A percentile compares a stretch with the other conserved stretches of the same genome.
Evolutionary conservation across 2,113 vertebrate species (phyloP).

Genomic region (Sprattus sprattus): DNA sequence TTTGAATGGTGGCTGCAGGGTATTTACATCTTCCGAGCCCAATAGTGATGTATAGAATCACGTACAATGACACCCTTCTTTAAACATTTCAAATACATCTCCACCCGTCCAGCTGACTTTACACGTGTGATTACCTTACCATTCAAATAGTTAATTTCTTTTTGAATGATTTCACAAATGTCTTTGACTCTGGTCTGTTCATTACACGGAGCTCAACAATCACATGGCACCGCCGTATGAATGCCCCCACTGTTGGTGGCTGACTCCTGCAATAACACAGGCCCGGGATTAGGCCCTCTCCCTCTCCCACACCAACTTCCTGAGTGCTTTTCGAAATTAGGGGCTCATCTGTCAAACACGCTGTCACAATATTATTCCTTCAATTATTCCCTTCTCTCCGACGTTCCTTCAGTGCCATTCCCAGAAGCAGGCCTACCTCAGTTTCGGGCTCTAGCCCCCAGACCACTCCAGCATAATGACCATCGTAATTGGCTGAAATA

Average conservation of each 20-base stretch:
- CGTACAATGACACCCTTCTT: constrained; percentile 1
- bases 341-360: constrained; percentile 33
- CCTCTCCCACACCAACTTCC: constrained; percentile 3
- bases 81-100: neutral
- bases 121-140: neutral
- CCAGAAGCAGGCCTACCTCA: constrained; percentile 19
- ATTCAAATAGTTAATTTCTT: neutral
- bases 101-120: neutral
- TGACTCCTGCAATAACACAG: constrained; percentile 30
- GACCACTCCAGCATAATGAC: constrained; percentile 32
- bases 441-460: neutral
- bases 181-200: neutral
- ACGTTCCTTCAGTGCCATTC: neutral
- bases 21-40: neutral
- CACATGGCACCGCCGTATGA: constrained; percentile 4
- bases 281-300: neutral
- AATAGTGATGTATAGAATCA: neutral
- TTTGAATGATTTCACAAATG: neutral
- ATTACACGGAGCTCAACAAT: constrained; percentile 2
- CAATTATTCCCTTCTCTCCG: constrained; percentile 32
- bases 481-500: constrained; percentile 47
- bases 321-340: constrained; percentile 18
- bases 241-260: constrained; percentile 35
- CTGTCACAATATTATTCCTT: constrained; percentile 51
- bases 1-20: neutral